Base-by-base conservation (phyloP, 2,888 invertebrate genomes). In the Cyclophora punctaria region DNA sequence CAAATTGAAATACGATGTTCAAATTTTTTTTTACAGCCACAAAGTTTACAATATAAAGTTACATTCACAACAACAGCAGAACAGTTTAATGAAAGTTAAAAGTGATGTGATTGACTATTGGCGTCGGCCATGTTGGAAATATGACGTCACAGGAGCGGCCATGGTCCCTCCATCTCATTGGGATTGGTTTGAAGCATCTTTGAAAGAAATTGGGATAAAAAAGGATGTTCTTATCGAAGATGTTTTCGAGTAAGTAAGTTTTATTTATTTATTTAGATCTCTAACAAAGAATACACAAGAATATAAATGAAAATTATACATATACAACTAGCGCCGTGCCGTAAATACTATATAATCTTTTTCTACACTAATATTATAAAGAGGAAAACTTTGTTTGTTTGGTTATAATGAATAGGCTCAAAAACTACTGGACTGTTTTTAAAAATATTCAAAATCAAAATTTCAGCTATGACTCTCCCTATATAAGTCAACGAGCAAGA, bases 101-200 rank as follows among this genome's bases (percentile, higher is more conserved):
- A 69, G 62, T 48, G 81, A 83, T 48, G 3, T 59, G 0, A 61
- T 84, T 5, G 83, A 84, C 47, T 83, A 66, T 50, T 78, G 74
- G 78, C 64, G 67, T 46, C 75, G 67, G 5, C 85, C 85, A 2
- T 78, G 63, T 5, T 56, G 71, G 1, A 69, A 76, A 46, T 63
- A 78, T 53, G 65, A 64, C 0, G 59, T 75, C 0, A 49, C 61
- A 2, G 84, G 85, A 2, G 65, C 65, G 48, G 84, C 72, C 2
- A 80, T 85, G 79, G 77, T 85, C 0, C 78, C 82, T 0, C 78
- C 79, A 5, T 71, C 75, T 1, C 73, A 77, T 44, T 58, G 69
- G 5, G 56, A 61, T 3, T 82, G 80, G 80, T 85, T 84, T 53
- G 85, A 86, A 53, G 71, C 72, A 5, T 63, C 59, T 41, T 57